These are phyloP conservation scores for Phylloscopus trochilus DNA, from an alignment of 2,113 vertebrate genomes.

Conservation along the genomic window DNA sequence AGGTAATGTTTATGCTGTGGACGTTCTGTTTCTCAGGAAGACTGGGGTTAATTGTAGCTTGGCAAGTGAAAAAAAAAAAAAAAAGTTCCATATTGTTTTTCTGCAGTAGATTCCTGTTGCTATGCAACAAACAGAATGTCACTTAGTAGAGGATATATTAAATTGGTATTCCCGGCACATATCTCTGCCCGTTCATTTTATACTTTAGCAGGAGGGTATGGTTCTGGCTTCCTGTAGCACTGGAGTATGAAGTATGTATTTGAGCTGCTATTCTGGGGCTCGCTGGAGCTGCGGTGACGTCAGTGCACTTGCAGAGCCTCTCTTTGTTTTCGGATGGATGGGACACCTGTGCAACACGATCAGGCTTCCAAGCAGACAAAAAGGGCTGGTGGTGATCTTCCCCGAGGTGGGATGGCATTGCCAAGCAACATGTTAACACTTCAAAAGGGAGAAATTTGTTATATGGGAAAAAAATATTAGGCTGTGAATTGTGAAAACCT, in stretches of 20 bases:
- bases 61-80: constrained; percentile 48
- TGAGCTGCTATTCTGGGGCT: constrained; percentile 58
- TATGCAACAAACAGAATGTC: constrained; percentile 73
- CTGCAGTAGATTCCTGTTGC: constrained; percentile 72
- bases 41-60: constrained; percentile 68
- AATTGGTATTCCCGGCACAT: constrained; percentile 71
- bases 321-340: constrained; percentile 31
- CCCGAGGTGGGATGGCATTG: neutral
- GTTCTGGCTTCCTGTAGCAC: constrained; percentile 48
- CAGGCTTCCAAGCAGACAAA: constrained; percentile 14
- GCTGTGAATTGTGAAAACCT: neutral
- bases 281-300: constrained; percentile 29
- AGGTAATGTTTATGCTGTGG: neutral
- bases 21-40: neutral
- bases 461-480: neutral
- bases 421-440: neutral
- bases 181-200: constrained; percentile 60
- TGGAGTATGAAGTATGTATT: constrained; percentile 39
- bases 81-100: constrained; percentile 69
- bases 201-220: constrained; percentile 54
- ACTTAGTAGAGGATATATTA: constrained; percentile 63
- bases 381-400: constrained; percentile 29
- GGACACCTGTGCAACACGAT: constrained; percentile 28
- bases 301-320: constrained; percentile 27
- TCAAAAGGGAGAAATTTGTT: neutral